phyloP scores from a whole-genome alignment of 1,140 invertebrate genomes.

The Homarus americanus region DNA sequence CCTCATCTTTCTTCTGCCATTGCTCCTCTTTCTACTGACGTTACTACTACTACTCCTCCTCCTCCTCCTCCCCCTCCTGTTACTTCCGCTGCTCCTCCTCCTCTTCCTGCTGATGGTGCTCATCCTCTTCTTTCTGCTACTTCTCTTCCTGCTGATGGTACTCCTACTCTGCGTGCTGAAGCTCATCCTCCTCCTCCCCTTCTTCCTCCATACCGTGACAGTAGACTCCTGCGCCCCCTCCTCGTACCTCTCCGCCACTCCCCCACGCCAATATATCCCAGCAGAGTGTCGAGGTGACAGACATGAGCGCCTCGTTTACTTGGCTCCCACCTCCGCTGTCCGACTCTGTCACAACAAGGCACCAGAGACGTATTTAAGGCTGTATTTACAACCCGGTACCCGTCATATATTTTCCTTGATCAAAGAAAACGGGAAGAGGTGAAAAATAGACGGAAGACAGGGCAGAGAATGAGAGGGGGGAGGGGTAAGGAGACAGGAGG shows the following conservation, averaged over 20 bases:
- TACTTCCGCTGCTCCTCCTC: no score
- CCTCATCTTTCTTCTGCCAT: no score
- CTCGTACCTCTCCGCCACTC: background rate
- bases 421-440: constrained; percentile 39
- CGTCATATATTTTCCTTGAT: constrained; percentile 55
- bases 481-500: background rate
- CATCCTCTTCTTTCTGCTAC: no score
- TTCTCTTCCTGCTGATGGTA: no score
- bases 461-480: background rate
- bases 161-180: no score
- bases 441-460: background rate
- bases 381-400: constrained; percentile 53
- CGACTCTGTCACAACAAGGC: constrained; percentile 52
- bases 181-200: no score
- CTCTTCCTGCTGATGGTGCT: no score
- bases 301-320: constrained; percentile 44
- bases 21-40: background rate
- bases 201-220: no score
- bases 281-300: constrained; percentile 25
- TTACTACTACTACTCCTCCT: background rate
- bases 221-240: background rate
- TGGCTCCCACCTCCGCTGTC: constrained; percentile 43
- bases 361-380: constrained; percentile 34
- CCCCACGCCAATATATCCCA: constrained; percentile 20
- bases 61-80: background rate